Conservation (phyloP, 2,113 vertebrate species). For the Grammomys surdaster region DNA sequence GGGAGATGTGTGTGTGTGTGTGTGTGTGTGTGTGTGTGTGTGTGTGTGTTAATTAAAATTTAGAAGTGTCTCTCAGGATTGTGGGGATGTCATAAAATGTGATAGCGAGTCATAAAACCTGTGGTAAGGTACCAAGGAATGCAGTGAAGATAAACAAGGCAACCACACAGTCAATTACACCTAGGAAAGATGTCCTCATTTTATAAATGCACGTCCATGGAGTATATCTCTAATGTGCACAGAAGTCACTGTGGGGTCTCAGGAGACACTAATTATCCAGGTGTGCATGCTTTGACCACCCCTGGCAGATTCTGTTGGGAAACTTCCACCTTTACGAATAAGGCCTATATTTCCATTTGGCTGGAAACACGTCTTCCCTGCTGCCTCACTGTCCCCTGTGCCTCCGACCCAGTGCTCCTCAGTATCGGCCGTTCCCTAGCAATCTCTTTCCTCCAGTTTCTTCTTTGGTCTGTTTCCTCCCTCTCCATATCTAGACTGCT, state of each 20-base stretch:
- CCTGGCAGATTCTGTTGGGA: not conserved
- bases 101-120: not conserved
- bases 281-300: not conserved
- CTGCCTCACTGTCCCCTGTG: not conserved
- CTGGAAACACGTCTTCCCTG: not conserved
- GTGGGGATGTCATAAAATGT: not conserved
- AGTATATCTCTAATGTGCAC: not conserved
- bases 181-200: not conserved
- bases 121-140: not conserved
- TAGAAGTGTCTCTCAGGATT: not conserved
- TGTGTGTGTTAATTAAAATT: not conserved
- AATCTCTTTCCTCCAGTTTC: not conserved
- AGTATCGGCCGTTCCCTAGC: not conserved
- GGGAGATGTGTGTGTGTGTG: not conserved
- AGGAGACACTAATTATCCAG: not conserved
- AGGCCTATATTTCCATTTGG: not conserved
- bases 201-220: constrained; percentile 1
- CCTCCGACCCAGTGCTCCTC: not conserved
- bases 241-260: not conserved
- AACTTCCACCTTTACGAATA: constrained; percentile 38
- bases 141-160: not conserved
- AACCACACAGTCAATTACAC: not conserved
- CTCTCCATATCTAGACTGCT: not conserved
- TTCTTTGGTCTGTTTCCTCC: not conserved
- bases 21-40: too few species aligned